phyloP scores from a whole-genome alignment of 1,140 invertebrate species.

The Magallana angulata region DNA sequence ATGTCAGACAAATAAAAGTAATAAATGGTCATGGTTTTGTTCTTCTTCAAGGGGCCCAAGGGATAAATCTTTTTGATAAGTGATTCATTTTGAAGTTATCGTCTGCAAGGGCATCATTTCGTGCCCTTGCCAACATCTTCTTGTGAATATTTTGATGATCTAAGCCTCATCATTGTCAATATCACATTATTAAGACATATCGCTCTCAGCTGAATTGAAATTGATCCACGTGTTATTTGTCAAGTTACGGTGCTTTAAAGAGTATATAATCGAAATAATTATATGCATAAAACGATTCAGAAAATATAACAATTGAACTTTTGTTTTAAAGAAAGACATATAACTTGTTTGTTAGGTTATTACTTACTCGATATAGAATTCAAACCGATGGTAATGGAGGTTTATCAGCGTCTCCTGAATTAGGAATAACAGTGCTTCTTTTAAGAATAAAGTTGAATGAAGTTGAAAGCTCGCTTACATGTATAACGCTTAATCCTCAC shows the following conservation, averaged over 20 bases:
- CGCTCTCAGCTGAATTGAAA: not conserved
- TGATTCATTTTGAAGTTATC: constrained; percentile 10
- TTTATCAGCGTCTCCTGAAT: too few relatives aligned
- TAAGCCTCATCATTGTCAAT: not conserved
- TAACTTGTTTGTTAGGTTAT: too few relatives aligned
- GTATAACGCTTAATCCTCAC: too few relatives aligned
- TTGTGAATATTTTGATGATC: not conserved
- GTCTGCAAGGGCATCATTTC: not conserved
- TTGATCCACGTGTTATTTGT: constrained; percentile 16
- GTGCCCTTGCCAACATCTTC: not conserved
- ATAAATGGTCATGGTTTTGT: too few relatives aligned
- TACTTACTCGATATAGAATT: too few relatives aligned
- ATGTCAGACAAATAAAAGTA: too few relatives aligned
- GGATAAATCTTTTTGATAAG: not conserved
- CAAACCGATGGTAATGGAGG: too few relatives aligned
- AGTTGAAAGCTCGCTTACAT: too few relatives aligned
- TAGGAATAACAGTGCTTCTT: too few relatives aligned
- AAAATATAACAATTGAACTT: not conserved
- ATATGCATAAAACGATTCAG: not conserved
- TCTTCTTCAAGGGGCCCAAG: not conserved
- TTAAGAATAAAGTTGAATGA: too few relatives aligned
- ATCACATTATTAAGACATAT: not conserved
- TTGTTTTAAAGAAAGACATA: not conserved
- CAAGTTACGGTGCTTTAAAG: not conserved
- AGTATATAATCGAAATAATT: not conserved